Conservation (phyloP, 1,140 invertebrate species). For the Sitophilus oryzae region DNA sequence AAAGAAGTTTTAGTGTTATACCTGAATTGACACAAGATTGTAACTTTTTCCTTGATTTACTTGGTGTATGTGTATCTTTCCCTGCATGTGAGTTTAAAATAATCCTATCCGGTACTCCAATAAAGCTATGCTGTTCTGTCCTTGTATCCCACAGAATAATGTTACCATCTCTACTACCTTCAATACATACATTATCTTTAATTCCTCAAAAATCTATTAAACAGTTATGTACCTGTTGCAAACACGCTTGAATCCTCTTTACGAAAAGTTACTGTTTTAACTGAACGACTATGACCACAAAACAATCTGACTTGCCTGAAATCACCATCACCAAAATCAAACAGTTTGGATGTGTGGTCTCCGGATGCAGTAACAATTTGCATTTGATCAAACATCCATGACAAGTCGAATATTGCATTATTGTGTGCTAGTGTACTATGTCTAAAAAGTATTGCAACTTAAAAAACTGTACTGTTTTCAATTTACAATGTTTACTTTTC, state of each 20-base stretch:
- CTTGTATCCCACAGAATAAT: constrained; percentile 79
- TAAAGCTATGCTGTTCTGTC: constrained; percentile 42
- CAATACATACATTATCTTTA: not conserved
- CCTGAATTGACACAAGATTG: constrained; percentile 10
- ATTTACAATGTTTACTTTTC: constrained; percentile 21
- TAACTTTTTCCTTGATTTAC: constrained; percentile 27
- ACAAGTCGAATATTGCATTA: constrained; percentile 84
- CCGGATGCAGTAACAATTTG: constrained; percentile 78
- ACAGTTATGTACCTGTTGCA: constrained; percentile 55
- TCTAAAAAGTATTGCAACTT: constrained; percentile 12
- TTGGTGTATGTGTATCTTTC: constrained; percentile 25
- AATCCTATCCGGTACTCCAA: constrained; percentile 36
- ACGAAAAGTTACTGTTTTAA: constrained; percentile 70
- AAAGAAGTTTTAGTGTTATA: not conserved
- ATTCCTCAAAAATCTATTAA: not conserved
- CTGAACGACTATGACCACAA: constrained; percentile 67
- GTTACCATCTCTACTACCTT: constrained; percentile 69
- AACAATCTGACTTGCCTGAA: constrained; percentile 54
- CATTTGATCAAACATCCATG: constrained; percentile 71
- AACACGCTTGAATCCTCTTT: constrained; percentile 66
- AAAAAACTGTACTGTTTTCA: no score
- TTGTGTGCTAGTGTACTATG: constrained; percentile 61
- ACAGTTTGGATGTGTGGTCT: constrained; percentile 72
- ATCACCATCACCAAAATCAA: constrained; percentile 60
- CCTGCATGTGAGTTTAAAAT: constrained; percentile 40